Evolutionary conservation across 2,113 vertebrate species (phyloP), one percentile per base, ranked within the genome.

Genomic region (Brienomyrus brachyistius): DNA sequence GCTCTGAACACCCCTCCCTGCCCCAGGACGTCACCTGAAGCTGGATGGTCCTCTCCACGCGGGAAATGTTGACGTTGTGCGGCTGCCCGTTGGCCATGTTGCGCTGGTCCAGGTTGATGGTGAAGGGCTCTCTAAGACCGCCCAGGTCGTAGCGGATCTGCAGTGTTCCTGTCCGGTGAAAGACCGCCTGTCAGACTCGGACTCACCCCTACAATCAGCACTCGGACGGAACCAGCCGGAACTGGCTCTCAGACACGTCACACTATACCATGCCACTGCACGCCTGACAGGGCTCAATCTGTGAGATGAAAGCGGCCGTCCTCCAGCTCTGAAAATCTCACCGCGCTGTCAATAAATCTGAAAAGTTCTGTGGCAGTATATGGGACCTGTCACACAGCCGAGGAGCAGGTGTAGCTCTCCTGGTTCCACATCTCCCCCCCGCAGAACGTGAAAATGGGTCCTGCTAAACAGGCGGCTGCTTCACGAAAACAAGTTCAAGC

Each of bases 11-110:
- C 5, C 27, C 51, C 83, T n/a, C 62, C 48, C 77, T 31, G 10
- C 70, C 66, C 23, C n/a, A 48, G 70, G 8, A 10, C 13, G 4
- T 1, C 92, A 97, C 97, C 97, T 98, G 97, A 27, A 99, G 95
- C 0, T 92, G 87, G 1, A 99, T 91, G 91, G 95, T 94, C 90
- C 95, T 94, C 9, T 96, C 93, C 0, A 93, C 92, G 27, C 98
- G 95, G 0, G 96, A 97, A 90, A 99, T 92, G 92, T 99, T 99
- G 0, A 99, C 95, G 0, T 95, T 97, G 92, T 99, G 98, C 0
- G 98, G 98, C 88, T 99, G 98, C 11, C 98, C 98, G 0, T 98
- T 99, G 56, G 97, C 97, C 96, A 99, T 89, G 94, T 97, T 99
- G n/a, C 97, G 96, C 84, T 97, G 97, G 80, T 98, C 97, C 0